Base-by-base conservation (phyloP, 2,888 invertebrate genomes). In the Dasypogon diadema region DNA sequence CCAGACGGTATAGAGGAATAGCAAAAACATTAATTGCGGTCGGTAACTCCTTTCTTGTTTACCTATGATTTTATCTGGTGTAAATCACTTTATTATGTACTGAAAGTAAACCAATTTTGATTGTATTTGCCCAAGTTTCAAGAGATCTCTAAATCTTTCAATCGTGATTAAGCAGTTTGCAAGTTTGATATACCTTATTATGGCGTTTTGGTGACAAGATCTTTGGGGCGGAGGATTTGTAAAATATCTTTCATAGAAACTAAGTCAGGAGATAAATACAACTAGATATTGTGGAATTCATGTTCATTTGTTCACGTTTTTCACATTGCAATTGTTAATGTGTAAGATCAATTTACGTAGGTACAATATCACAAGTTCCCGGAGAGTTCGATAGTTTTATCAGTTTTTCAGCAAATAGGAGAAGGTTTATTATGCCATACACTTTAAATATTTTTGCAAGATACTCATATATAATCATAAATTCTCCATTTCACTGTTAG, bases 191-290 rank as follows among this genome's bases (percentile, higher is more conserved):
- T 34, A 18, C n/a, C n/a, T 60, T 60, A 16, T 30, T 30, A 34
- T 60, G 37, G 37, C 18, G 1, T 37, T 21, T 42, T 34, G 34
- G 60, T 26, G 60, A 60, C 60, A 60, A 60, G 42, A 60, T 60
- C 60, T 18, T 60, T 60, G 21, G n/a, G 60, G 60, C 34, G 60
- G 60, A 37, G 60, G 34, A 60, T 60, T 37, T 60, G 60, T 16
- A 21, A 18, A n/a, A 60, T 18, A 22, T 18, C 37, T 10, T 37
- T 8, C 14, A 42, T 60, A 10, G 37, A 34, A 37, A 42, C 42
- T 5, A n/a, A 42, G n/a, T n/a, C 10, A 42, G n/a, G 16, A 34
- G 60, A 60, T 60, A 34, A 37, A 18, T 60, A 18, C 60, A 18
- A 12, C 21, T 1, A 60, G 60, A 60, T 60, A 60, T 14, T 3